Base-by-base conservation (phyloP, 2,888 invertebrate species). In the Poecilus cupreus region DNA sequence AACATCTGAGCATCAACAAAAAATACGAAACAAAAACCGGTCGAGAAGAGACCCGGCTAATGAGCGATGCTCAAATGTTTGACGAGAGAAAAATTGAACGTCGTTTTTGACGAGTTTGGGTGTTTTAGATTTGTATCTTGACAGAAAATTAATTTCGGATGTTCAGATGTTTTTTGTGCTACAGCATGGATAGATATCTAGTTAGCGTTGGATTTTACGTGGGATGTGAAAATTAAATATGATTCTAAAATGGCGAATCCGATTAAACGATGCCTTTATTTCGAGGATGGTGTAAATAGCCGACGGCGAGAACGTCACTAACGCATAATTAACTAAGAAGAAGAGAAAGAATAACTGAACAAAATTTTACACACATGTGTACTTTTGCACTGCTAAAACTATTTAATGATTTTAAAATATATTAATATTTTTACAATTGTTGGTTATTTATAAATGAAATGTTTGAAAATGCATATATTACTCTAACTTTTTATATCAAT, bases 81-180 rank as follows among this genome's bases (percentile, higher is more conserved):
- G 74, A 74, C 74, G 74, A 43, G 74, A 74, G 51, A 74, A 74
- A 74, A 74, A 74, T 74, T 74, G 74, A 76, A 76, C 37, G 76
- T 76, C 54, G 54, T 76, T 76, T 76, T 54, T 76, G 76, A 76
- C 51, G 76, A 76, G 54, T 76, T 76, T 76, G 76, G 76, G 76
- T 76, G 76, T 76, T 76, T 76, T 22, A 54, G 76, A 76, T 76
- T 76, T 54, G 16, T 37, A 76, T 76, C 76, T 76, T 76, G 76
- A 76, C 76, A 76, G 76, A 57, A 76, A 76, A 76, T 51, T 76
- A 76, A 54, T 76, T 46, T 72, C 72, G 46, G 46, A 46, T 37
- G 43, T 68, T 68, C 60, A 60, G 26, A 60, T 68, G 43, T 72
- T 72, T 72, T 72, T 72, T 70, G 39, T 70, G n/a, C 13, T 10